These are phyloP conservation scores for Emmelina monodactyla DNA, from an alignment of 2,888 invertebrate genomes.

Conservation along the genomic window DNA sequence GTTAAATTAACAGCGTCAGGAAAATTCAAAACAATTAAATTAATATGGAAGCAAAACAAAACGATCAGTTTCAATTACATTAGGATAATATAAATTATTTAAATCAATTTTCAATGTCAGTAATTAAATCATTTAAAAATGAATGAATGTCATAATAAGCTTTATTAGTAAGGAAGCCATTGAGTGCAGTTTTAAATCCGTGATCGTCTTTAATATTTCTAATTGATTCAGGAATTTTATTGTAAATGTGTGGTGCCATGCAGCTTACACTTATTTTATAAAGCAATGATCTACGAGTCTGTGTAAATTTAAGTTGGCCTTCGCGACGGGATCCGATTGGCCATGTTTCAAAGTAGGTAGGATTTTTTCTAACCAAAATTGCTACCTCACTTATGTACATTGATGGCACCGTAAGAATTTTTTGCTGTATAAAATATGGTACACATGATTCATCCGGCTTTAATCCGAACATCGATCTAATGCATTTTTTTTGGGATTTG, in stretches of 20 bases:
- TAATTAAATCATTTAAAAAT: too few relatives aligned
- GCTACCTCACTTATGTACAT: slow-evolving; percentile 5
- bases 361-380: not conserved
- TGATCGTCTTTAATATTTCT: not conserved
- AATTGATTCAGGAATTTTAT: not conserved
- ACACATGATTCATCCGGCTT: slow-evolving; percentile 3
- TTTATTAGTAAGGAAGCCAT: not conserved
- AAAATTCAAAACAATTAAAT: too few relatives aligned
- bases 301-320: not conserved
- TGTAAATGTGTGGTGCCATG: not conserved
- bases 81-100: too few relatives aligned
- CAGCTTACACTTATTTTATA: not conserved
- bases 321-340: not conserved
- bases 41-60: too few relatives aligned
- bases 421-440: slow-evolving; percentile 4
- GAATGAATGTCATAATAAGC: not conserved
- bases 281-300: not conserved
- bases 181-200: not conserved
- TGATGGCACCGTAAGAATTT: slow-evolving; percentile 4
- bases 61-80: too few relatives aligned
- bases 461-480: slow-evolving; percentile 5
- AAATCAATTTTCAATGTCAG: too few relatives aligned
- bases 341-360: not conserved
- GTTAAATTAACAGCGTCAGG: too few relatives aligned
- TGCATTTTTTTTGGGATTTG: slow-evolving; percentile 6